These are phyloP conservation scores for Acanthosepion lycidas DNA, from an alignment of 2,888 invertebrate genomes.

Conservation along the genomic window DNA sequence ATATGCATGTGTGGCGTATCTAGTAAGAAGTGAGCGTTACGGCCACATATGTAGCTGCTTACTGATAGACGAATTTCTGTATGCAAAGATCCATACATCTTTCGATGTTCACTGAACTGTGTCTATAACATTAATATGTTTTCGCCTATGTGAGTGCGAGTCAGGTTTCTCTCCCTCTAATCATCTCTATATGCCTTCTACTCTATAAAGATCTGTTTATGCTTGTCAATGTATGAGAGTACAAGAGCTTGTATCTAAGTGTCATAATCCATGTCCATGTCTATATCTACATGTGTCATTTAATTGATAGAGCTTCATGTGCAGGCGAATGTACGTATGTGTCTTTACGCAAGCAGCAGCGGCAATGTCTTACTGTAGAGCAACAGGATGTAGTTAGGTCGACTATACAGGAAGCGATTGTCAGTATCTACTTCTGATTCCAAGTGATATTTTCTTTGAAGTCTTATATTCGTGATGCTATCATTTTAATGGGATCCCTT, in stretches of 20 bases:
- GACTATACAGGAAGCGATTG: slow-evolving; percentile 33
- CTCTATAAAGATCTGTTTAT: too few relatives aligned
- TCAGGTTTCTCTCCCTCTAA: too few relatives aligned
- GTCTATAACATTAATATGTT: too few relatives aligned
- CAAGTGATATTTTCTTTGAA: background rate
- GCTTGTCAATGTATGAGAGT: background rate
- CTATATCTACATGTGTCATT: background rate
- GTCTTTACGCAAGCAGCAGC: background rate
- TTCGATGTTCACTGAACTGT: too few relatives aligned
- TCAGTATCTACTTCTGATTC: slow-evolving; percentile 33
- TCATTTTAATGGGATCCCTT: slow-evolving; percentile 8
- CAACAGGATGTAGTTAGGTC: background rate
- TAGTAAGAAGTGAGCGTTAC: too few relatives aligned
- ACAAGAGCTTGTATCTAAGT: background rate
- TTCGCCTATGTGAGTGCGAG: too few relatives aligned
- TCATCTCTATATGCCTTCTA: too few relatives aligned
- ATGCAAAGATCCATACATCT: too few relatives aligned
- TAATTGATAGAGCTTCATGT: background rate
- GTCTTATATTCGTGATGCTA: background rate
- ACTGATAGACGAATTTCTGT: too few relatives aligned
- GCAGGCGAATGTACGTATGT: background rate
- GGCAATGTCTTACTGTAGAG: background rate
- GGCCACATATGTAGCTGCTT: too few relatives aligned
- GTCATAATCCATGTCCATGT: background rate
- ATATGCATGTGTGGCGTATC: too few relatives aligned